Evolutionary conservation across 2,888 invertebrate genomes (phyloP).

Genomic region (Drosophila leonis): DNA sequence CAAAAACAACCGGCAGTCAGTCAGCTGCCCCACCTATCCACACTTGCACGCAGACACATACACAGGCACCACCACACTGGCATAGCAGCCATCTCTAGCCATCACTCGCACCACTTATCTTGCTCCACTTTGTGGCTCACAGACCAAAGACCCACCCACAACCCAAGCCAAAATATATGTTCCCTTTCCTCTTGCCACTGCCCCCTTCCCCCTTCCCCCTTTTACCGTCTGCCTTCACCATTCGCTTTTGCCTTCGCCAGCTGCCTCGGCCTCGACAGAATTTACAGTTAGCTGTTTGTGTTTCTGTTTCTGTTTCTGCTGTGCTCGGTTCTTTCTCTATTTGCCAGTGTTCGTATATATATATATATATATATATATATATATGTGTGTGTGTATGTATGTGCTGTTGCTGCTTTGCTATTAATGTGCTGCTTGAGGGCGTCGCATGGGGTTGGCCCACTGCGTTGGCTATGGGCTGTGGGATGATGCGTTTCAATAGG

Average conservation of each 20-base stretch:
- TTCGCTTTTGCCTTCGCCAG: neutral
- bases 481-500: slow-evolving; percentile 33
- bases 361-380: slow-evolving; percentile 10
- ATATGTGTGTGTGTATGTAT: neutral
- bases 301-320: slow-evolving; percentile 26
- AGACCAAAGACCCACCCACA: slow-evolving; percentile 1
- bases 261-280: slow-evolving; percentile 21
- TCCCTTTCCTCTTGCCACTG: neutral
- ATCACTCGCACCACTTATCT: slow-evolving; percentile 16
- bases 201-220: neutral
- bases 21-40: neutral
- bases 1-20: slow-evolving; percentile 37
- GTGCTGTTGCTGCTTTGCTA: slow-evolving; percentile 39
- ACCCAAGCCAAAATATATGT: neutral
- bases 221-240: neutral
- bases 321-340: slow-evolving; percentile 29
- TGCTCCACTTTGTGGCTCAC: slow-evolving; percentile 38
- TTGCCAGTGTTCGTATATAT: neutral
- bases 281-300: slow-evolving; percentile 30
- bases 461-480: slow-evolving; percentile 13
- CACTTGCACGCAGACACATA: neutral
- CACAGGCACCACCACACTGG: neutral
- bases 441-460: slow-evolving; percentile 24
- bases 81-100: neutral
- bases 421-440: slow-evolving; percentile 72